These are phyloP conservation scores for Popillia japonica DNA, from an alignment of 1,140 invertebrate genomes.

Conservation along the genomic window DNA sequence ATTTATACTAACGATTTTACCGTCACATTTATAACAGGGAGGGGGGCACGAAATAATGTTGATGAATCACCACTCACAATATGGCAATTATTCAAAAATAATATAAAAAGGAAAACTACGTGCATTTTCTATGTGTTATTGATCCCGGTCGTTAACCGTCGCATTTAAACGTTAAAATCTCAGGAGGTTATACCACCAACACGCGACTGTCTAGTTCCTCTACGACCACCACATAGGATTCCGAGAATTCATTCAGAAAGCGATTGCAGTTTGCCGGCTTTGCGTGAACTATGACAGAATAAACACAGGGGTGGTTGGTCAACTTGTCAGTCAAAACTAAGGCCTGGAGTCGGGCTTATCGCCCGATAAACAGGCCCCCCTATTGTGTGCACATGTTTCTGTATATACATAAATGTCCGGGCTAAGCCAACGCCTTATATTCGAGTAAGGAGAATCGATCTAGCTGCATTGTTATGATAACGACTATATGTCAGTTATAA, in stretches of 20 bases:
- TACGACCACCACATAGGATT: background rate
- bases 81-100: background rate
- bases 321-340: constrained; percentile 4
- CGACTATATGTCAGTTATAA: background rate
- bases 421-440: background rate
- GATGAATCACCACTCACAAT: background rate
- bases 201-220: constrained; percentile 13
- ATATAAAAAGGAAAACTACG: background rate
- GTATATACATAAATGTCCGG: background rate
- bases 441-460: background rate
- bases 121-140: background rate
- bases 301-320: constrained; percentile 6
- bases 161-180: background rate
- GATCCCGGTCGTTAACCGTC: background rate
- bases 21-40: too few relatives aligned
- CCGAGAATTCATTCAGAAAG: background rate
- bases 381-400: background rate
- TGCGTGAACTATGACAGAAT: constrained; percentile 4
- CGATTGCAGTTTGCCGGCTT: background rate
- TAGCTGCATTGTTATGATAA: constrained; percentile 11
- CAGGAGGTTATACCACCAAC: background rate
- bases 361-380: background rate
- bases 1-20: too few relatives aligned
- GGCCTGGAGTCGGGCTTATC: background rate
- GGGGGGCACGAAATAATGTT: background rate